Evolutionary conservation across 1,140 invertebrate species (phyloP), one percentile per base, ranked within the genome.

Genomic region (Pseudomyrmex cubaensis): DNA sequence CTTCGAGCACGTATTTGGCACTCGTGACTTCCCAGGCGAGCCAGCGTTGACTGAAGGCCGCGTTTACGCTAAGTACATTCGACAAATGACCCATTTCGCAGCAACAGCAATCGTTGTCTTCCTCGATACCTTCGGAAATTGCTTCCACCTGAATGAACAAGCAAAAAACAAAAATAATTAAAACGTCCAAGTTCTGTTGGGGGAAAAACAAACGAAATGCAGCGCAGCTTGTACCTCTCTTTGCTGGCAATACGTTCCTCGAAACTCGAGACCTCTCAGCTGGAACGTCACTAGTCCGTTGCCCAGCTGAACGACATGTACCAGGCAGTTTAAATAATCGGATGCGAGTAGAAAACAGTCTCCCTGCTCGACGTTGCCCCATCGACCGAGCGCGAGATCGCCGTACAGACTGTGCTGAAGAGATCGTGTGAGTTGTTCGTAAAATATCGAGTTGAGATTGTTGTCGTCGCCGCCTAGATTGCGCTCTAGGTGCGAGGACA

Each of bases 281-380:
- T 99, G 99, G 95, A 99, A 99, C 0, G 99, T 99, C 4, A 99
- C 98, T 54, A 99, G 95, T 1, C 99, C 99, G 93, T 99, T 99
- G n/a, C 98, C 99, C 89, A 99, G 95, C 95, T 99, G 99, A 62
- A 99, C 97, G 64, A 99, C 97, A 92, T 99, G 99, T 0, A 99
- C 98, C 35, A 99, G 94, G 92, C 99, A 99, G 94, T 99, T 99
- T 1, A 99, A 95, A 92, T 99, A 99, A 94, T 99, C 99, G 0
- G 98, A 99, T 2, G 99, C 99, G 83, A 99, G 95, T 69, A 99
- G 97, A 94, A 99, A 99, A 93, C 98, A 99, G 93, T 99, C 98
- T 1, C 99, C 99, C 93, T 99, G 98, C 70, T 97, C 96, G 0
- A 98, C 98, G 67, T 96, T 96, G 17, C 98, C 98, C 97, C 98